Conservation (phyloP, 2,113 vertebrate species). For the Anas platyrhynchos region DNA sequence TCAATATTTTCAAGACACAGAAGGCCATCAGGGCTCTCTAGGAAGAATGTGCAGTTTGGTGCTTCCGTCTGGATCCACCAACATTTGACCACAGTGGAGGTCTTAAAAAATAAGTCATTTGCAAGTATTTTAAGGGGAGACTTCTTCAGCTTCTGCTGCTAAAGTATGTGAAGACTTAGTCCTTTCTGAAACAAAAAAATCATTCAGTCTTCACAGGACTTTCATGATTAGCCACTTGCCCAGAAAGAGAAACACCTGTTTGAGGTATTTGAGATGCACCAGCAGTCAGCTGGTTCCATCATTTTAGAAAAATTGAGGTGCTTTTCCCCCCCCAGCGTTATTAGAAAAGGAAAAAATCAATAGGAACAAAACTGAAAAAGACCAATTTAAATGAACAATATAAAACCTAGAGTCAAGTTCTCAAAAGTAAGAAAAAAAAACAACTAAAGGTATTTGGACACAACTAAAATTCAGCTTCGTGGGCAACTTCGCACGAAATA, state of each 20-base stretch:
- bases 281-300: background rate
- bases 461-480: background rate
- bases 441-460: background rate
- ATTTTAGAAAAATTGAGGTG: background rate
- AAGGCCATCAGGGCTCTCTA: accelerated
- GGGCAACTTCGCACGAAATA: background rate
- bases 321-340: accelerated
- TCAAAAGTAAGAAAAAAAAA: background rate
- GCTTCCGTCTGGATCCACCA: background rate
- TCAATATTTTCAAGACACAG: background rate
- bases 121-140: background rate
- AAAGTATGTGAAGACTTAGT: background rate
- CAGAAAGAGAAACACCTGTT: background rate
- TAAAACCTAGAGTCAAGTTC: background rate
- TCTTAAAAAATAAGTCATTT: background rate
- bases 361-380: background rate
- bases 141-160: background rate
- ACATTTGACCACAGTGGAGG: background rate
- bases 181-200: background rate
- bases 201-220: background rate
- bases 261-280: background rate
- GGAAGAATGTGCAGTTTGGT: accelerated
- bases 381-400: background rate
- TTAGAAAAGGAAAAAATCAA: background rate
- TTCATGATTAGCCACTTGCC: background rate